Base-by-base conservation (phyloP, 2,797 vertebrate genomes). In the Cyclura pinguis region DNA sequence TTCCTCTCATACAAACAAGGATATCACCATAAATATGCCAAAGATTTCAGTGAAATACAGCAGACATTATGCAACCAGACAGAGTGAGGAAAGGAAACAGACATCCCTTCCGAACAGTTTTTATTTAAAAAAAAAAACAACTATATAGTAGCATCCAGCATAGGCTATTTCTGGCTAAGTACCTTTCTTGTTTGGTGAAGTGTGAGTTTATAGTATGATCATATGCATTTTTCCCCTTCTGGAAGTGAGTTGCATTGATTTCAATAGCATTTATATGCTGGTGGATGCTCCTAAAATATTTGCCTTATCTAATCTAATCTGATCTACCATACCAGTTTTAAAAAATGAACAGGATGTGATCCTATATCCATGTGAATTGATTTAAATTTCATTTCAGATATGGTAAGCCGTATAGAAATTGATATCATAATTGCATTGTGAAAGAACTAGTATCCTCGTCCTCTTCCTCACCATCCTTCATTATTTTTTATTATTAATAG, bases 11-110 rank as follows among this genome's bases (percentile, higher is more conserved):
- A 24, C 84, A 69, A 32, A 5, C 32, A 16, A 74, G 64, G 52
- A 83, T 73, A 76, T 1, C 83, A 18, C 80, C 4, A 76, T 57
- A 88, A 0, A 0, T 77, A 89, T 1, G 62, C 14, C 47, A 85
- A 84, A 85, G 55, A 77, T 24, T 64, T 88, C 77, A 57, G 73
- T 80, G 72, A 62, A 84, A 38, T 82, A 2, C 73, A 76, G 3
- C 22, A 67, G 29, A 62, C 57, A 76, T 77, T 72, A 22, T 32
- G 76, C 47, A 32, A n/a, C n/a, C 22, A n/a, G 2, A 0, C 18
- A 29, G 3, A 27, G 1, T 1, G 27, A 6, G 29, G 27, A 4
- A 14, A n/a, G 14, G 52, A 80, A 55, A 74, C 8, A 86, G 22
- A 13, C 52, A 86, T 32, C 73, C 3, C 38, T 42, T 50, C 18